A percentile compares a stretch with the other conserved stretches of the same genome.
Conservation (phyloP, 2,113 vertebrate species). For the Hiodon alosoides region DNA sequence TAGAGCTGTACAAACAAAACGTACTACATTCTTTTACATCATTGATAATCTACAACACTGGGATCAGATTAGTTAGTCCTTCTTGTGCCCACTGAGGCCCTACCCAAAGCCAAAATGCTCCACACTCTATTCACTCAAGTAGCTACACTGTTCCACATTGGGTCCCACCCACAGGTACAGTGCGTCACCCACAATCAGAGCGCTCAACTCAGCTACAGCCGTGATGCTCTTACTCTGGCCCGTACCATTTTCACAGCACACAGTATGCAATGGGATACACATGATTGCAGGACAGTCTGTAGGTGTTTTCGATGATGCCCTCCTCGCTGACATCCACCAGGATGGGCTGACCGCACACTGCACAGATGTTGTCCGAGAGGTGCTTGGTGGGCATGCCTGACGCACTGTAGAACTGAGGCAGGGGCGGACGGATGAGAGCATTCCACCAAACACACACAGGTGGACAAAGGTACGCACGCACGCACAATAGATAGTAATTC, state of each 20-base stretch:
- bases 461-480: neutral
- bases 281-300: constrained; percentile 92
- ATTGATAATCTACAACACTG: no score
- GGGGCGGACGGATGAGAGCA: neutral
- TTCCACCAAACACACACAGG: neutral
- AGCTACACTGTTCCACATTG: no score
- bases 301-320: constrained; percentile 97
- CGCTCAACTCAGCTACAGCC: no score
- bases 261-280: constrained; percentile 81
- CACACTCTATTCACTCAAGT: no score
- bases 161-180: no score
- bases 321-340: constrained; percentile 94
- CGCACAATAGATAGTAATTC: neutral
- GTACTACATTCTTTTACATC: no score
- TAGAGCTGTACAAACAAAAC: no score
- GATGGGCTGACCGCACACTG: constrained; percentile 92
- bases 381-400: constrained; percentile 97
- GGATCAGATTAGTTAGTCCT: no score
- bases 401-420: constrained; percentile 83
- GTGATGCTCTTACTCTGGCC: neutral
- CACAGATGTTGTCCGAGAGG: constrained; percentile 90
- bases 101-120: no score
- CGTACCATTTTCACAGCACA: neutral
- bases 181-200: no score
- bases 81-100: no score